Base-by-base conservation (phyloP, 2,888 invertebrate genomes). In the Aphodius sticticus region DNA sequence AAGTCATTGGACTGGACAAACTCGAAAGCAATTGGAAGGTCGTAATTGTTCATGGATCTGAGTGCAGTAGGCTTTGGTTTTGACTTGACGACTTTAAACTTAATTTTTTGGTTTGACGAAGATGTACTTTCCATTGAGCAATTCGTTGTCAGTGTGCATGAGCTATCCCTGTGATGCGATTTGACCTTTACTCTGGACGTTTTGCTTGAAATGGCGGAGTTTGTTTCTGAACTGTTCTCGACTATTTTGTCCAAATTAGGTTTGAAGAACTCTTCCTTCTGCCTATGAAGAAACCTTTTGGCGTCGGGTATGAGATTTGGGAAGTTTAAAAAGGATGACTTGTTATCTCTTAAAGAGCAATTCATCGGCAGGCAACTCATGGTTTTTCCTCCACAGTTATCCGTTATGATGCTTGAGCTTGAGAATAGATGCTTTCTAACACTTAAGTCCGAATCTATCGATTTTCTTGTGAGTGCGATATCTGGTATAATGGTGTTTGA, bases 1-100 rank as follows among this genome's bases (percentile, higher is more conserved):
- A 26, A 9, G 6, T 14, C 36, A 15, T 36, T 74, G 35, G 71
- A 69, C 14, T 9, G 77, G 16, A 77, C 69, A 37, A 77, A 74
- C 6, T 79, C 79, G 37, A 79, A 77, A 16, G 72, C 69, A n/a
- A 79, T 74, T 4, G 79, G 79, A 6, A 77, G n/a, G 26, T 77
- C 79, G n/a, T 74, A 70, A 69, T 75, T 78, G 16, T 78, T 38
- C 36, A 76, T 69, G 6, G 38, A 69, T 37, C 76, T 70, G 36
- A 69, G 36, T 26, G 26, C 26, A 26, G 26, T 26, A 26, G 26
- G 26, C 26, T 53, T 53, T 53, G 53, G 12, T 53, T 53, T 53
- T 12, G 53, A 53, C 12, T 53, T 53, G 53, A 53, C 53, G 12
- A 53, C 53, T 53, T 53, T 53, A 12, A 53, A 53, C 12, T 53